Percentiles rank a stretch among this genome's conserved stretches.
Conservation (phyloP, 23 tunicate species). For the Ciona savignyi region DNA sequence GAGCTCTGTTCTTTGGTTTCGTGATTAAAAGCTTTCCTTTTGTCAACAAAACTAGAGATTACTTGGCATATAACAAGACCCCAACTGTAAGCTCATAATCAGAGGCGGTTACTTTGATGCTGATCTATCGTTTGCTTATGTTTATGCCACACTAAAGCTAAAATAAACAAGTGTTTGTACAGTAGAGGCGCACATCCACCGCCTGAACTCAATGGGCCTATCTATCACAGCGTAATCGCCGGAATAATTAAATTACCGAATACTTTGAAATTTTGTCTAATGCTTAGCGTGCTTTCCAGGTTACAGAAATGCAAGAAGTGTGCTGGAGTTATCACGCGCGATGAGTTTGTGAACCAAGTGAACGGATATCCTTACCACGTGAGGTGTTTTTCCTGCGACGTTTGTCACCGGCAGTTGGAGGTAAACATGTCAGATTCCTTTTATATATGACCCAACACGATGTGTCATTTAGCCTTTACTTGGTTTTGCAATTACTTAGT, state of each 20-base stretch:
- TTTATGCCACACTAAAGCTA: neutral
- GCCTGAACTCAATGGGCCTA: neutral
- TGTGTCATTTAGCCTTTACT: neutral
- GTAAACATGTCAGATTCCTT: slow-evolving; percentile 12
- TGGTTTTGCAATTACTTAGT: no score
- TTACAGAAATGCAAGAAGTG: slow-evolving; percentile 61
- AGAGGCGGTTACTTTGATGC: neutral
- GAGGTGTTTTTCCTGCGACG: slow-evolving; percentile 62
- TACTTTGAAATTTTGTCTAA: neutral
- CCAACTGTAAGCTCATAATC: neutral
- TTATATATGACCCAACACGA: neutral
- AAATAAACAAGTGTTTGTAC: neutral
- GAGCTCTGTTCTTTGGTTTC: neutral
- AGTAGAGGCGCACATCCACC: neutral
- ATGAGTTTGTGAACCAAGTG: slow-evolving; percentile 46
- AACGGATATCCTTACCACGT: slow-evolving; percentile 57
- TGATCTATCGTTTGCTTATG: neutral
- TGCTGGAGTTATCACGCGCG: slow-evolving; percentile 35
- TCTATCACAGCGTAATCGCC: neutral
- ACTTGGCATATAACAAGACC: neutral
- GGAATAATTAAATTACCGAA: neutral
- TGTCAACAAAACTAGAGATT: neutral
- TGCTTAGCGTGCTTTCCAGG: slow-evolving; percentile 20
- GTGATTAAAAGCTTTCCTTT: neutral
- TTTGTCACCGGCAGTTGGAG: slow-evolving; percentile 44